A percentile compares a stretch with the other conserved stretches of the same genome.
phyloP scores from a whole-genome alignment of 2,797 vertebrate genomes.

The Epinephelus coioides region DNA sequence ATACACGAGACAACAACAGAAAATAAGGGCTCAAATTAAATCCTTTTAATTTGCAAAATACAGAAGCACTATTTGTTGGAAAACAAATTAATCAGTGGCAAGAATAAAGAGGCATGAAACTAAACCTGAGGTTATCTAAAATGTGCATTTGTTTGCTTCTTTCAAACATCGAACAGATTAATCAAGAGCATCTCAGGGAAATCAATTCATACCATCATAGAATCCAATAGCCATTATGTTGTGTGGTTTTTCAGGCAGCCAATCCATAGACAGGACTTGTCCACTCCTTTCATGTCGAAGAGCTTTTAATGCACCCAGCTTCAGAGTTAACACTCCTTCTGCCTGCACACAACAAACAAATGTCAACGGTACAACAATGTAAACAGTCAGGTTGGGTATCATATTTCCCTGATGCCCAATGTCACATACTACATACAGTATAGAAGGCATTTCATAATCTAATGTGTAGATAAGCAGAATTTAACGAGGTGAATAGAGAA shows the following conservation, averaged over 20 bases:
- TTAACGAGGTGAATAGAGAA: too few species aligned
- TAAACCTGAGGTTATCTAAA: not conserved
- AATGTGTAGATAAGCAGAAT: not conserved
- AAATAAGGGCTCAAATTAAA: not conserved
- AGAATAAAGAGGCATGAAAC: not conserved
- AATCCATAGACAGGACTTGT: constrained; percentile 93
- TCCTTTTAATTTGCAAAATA: not conserved
- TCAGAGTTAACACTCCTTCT: constrained; percentile 85
- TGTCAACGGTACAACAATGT: not conserved
- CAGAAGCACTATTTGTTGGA: not conserved
- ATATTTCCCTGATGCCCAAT: not conserved
- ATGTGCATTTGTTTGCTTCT: constrained; percentile 5
- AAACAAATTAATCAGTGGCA: not conserved
- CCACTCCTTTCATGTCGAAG: constrained; percentile 84
- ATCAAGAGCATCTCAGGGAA: constrained; percentile 24
- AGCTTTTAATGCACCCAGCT: constrained; percentile 90
- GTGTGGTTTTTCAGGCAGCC: constrained; percentile 93
- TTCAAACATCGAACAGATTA: constrained; percentile 3
- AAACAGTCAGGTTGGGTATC: not conserved
- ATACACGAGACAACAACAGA: not conserved
- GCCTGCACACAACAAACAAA: constrained; percentile 79
- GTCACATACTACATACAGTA: too few species aligned
- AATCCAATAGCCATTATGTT: constrained; percentile 93
- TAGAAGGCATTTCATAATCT: not conserved
- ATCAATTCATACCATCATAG: constrained; percentile 89